Evolutionary conservation across 2,797 vertebrate species (phyloP), one percentile per base, ranked within the genome.

Genomic region (Cottoperca gobio): DNA sequence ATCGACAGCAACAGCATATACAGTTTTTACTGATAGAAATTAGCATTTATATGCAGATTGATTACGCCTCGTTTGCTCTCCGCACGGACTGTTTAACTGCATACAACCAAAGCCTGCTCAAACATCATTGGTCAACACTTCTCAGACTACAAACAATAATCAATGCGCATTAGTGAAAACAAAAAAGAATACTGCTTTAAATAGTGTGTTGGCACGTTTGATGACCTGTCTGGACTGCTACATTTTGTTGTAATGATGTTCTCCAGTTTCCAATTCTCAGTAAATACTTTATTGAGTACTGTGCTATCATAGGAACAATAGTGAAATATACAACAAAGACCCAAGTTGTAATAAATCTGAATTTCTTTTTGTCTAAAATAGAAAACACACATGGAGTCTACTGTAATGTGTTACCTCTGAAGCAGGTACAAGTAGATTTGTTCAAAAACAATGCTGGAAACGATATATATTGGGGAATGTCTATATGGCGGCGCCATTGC

Each of bases 391-490:
- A 42, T 13, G 3, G 19, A 17, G 33, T 48, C 23, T 50, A 19
- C 17, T 50, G 43, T 28, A 31, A 24, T 31, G 21, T n/a, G 10
- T 63, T 11, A 35, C 26, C 23, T 49, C 58, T 42, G 7, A 19
- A 42, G 37, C 60, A 62, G 65, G 45, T 68, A 16, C 40, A 79
- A 40, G 39, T 28, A 23, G 17, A 24, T 82, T 70, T 73, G 54
- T 48, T 45, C 9, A 58, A 13, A 7, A 78, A 65, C 50, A 40
- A 61, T 70, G 5, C 9, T 26, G 35, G n/a, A 73, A 54, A 61
- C 39, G 45, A 57, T 70, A 70, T 42, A 76, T 73, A 68, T 61
- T 28, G 54, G 52, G 37, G 48, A 77, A 53, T 50, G 58, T 73
- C 54, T 81, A 33, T 42, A 35, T 11, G 2, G 73, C 5, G 54